Evolutionary conservation across 2,113 vertebrate species (phyloP), one percentile per base, ranked within the genome.

Genomic region (Corythornis cristatus): DNA sequence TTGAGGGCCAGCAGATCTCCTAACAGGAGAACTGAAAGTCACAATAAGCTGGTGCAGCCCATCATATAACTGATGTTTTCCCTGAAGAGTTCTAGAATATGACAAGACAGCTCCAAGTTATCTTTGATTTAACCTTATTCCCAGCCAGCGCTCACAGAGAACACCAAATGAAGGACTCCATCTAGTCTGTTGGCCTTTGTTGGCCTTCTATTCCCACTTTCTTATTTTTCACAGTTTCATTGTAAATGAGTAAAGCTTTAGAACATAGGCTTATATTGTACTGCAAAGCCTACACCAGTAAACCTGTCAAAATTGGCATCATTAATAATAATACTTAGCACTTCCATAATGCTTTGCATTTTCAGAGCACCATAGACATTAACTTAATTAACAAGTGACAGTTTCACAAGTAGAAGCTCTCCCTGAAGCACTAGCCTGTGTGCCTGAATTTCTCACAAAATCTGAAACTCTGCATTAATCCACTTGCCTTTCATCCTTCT

Each of bases 241-340:
- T 81, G 92, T 74, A 93, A 91, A 89, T 77, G 79, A 93, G 81
- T 80, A 88, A 79, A 86, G 78, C 87, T 73, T 95, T 93, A 90
- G 60, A 86, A 92, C 76, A 90, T 93, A 88, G 95, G 86, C 89
- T 89, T 87, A 89, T 62, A 92, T 71, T 65, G 86, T 93, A 86
- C 87, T 94, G 93, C 91, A 91, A 87, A 92, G 83, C 60, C 88
- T 95, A 58, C 88, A 93, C 90, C 82, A 93, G 93, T 90, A 92
- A 95, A 96, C 92, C 93, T 90, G 77, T 96, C 95, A 94, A 93
- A 90, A 87, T 83, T 92, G 90, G 79, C 76, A 93, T 88, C 91
- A 81, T 96, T 96, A 95, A 84, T 96, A 93, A 93, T 93, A 93
- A 96, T 96, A 83, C 86, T 96, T 96, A 94, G 91, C 92, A 94